phyloP scores from a whole-genome alignment of 2,888 invertebrate genomes.

The Pristionchus fissidentatus region DNA sequence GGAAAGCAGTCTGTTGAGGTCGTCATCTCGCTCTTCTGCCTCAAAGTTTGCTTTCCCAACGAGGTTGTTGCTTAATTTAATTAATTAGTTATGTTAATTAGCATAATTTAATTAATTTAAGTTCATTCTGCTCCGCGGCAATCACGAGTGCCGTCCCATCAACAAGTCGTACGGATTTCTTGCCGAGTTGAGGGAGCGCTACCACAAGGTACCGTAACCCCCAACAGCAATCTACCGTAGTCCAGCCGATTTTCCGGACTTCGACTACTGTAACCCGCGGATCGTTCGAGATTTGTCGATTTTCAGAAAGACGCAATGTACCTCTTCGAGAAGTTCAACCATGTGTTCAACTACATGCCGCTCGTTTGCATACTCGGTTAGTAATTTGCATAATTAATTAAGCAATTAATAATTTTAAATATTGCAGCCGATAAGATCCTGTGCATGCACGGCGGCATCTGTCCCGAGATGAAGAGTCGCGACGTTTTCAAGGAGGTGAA shows the following conservation, averaged over 20 bases:
- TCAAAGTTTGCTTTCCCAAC: too few relatives aligned
- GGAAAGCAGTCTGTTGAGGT: too few relatives aligned
- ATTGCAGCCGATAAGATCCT: neutral
- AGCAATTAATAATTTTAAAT: neutral
- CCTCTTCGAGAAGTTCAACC: neutral
- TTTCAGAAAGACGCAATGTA: neutral
- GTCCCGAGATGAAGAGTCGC: neutral
- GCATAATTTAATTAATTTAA: too few relatives aligned
- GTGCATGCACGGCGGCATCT: conserved; percentile 7
- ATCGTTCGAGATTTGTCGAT: too few relatives aligned
- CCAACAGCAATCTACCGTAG: neutral
- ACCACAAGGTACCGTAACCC: neutral
- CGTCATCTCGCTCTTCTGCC: too few relatives aligned
- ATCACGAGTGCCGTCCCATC: conserved; percentile 5
- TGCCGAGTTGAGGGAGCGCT: neutral
- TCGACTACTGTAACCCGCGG: neutral
- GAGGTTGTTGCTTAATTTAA: too few relatives aligned
- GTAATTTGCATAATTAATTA: too few relatives aligned
- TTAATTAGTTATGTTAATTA: too few relatives aligned
- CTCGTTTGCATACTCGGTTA: neutral
- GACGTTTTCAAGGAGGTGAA: neutral
- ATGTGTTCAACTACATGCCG: neutral
- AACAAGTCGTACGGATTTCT: neutral
- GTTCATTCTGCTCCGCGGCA: neutral
- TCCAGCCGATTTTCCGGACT: neutral